Conservation (phyloP, 2,113 vertebrate species). For the Prunella himalayana region DNA sequence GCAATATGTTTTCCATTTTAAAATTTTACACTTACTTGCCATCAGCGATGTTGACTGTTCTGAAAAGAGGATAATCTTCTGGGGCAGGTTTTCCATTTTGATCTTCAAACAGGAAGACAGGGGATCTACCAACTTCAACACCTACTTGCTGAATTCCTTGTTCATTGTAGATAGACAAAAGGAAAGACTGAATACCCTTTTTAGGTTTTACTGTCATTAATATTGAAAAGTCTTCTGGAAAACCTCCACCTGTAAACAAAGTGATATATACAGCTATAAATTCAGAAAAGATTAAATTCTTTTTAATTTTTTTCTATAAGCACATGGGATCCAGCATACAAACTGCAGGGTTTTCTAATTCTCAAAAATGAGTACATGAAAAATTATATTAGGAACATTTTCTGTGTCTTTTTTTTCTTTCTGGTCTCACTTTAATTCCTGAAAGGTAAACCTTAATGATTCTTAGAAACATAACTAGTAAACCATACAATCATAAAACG, state of each 20-base stretch:
- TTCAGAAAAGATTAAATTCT: not conserved
- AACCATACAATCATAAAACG: not conserved
- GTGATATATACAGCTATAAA: not conserved
- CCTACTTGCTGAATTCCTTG: constrained; percentile 93
- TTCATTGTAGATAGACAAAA: constrained; percentile 91
- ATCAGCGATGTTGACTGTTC: constrained; percentile 89
- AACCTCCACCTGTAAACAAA: constrained; percentile 78
- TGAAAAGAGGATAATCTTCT: constrained; percentile 93
- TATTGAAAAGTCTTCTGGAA: constrained; percentile 98
- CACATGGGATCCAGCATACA: not conserved
- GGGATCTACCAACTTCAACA: constrained; percentile 92
- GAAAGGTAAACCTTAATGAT: not conserved
- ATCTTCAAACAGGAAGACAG: constrained; percentile 95
- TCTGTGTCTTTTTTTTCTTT: not conserved
- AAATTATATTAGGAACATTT: not conserved
- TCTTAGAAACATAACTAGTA: not conserved
- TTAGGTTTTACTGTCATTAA: constrained; percentile 92
- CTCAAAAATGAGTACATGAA: not conserved
- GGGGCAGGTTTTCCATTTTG: constrained; percentile 89
- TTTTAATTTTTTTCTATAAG: not conserved
- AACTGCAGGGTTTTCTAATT: not conserved
- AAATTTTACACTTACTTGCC: constrained; percentile 85
- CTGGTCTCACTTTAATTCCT: not conserved
- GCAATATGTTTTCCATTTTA: not conserved
- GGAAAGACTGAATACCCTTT: constrained; percentile 90